Evolutionary conservation across 1,140 invertebrate species (phyloP).

Genomic region (Charaxes varanes): DNA sequence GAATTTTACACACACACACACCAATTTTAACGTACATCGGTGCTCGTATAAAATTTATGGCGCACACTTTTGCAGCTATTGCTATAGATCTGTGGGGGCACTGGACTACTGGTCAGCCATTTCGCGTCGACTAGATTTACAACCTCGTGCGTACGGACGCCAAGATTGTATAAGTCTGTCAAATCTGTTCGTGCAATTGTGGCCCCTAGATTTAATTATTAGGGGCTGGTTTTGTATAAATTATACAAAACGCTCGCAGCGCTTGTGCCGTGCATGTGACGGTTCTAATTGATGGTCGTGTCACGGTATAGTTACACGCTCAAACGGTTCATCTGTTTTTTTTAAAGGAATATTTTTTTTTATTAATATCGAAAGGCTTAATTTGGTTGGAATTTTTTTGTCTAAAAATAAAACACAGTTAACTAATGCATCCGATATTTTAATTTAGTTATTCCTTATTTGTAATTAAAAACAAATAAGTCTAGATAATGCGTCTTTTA

Average conservation of each 20-base stretch:
- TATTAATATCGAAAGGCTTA: too few species aligned
- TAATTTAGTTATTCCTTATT: too few species aligned
- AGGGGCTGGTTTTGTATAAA: conserved; percentile 29
- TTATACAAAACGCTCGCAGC: conserved; percentile 18
- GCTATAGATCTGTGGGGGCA: conserved; percentile 54
- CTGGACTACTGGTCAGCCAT: conserved; percentile 63
- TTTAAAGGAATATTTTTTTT: too few species aligned
- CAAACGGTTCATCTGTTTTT: conserved; percentile 8
- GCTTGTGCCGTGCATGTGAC: conserved; percentile 19
- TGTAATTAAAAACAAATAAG: too few species aligned
- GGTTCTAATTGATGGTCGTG: conserved; percentile 21
- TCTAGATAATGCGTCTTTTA: too few species aligned
- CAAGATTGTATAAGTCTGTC: conserved; percentile 51
- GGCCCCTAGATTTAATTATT: conserved; percentile 30
- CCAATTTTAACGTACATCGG: conserved; percentile 65
- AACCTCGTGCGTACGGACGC: conserved; percentile 61
- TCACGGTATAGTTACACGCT: conserved; percentile 10
- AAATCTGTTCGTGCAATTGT: conserved; percentile 32
- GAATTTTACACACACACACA: conserved; percentile 64
- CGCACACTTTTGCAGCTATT: conserved; percentile 70
- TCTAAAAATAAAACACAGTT: too few species aligned
- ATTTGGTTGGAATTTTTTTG: too few species aligned
- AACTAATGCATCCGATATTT: too few species aligned
- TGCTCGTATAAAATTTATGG: conserved; percentile 70
- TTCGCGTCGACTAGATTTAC: conserved; percentile 72